Evolutionary conservation across 1,140 invertebrate species (phyloP), one percentile per base, ranked within the genome.

Genomic region (Drosophila ohnishii): DNA sequence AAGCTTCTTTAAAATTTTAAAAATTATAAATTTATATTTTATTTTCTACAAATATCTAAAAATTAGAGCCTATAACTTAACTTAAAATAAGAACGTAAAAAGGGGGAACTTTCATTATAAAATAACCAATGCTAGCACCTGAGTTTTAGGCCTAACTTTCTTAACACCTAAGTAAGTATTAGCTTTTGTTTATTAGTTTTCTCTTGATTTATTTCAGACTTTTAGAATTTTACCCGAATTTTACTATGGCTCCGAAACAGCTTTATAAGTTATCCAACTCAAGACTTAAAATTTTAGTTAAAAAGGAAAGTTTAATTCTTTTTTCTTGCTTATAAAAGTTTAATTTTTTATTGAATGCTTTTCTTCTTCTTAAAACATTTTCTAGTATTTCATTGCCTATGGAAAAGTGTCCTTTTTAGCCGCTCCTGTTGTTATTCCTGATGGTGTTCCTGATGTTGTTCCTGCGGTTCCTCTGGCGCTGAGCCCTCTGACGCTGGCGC

Each of bases 391-490:
- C 3, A 9, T 35, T 22, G 30, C 2, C 2, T 16, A 37, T 37
- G 13, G 0, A 16, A 7, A 4, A 11, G 5, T 5, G 3, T 28
- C 4, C 2, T 2, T 13, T 10, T 42, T 14, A 67, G 16, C 45
- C 45, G 45, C n/a, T 34, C n/a, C 45, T 37, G 45, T 51, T 61
- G 19, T 8, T 63, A 11, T 42, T 61, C 6, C 34, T 72, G 39
- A 11, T 51, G 19, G 14, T 64, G n/a, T 35, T 62, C 7, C 34
- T 73, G 39, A 10, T 60, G 25, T 3, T 48, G 35, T 59, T 73
- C 13, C 51, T 35, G 30, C 64, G 51, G 32, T 71, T 74, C 44
- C 44, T 75, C 28, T 39, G 72, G 16, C 70, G 70, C 28, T 48
- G 40, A 22, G 40, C n/a, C 19, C 60, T 55, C 28, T 55, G 66